Evolutionary conservation across 2,113 vertebrate genomes (phyloP), one percentile per base, ranked within the genome.

Genomic region (Ginglymostoma cirratum): DNA sequence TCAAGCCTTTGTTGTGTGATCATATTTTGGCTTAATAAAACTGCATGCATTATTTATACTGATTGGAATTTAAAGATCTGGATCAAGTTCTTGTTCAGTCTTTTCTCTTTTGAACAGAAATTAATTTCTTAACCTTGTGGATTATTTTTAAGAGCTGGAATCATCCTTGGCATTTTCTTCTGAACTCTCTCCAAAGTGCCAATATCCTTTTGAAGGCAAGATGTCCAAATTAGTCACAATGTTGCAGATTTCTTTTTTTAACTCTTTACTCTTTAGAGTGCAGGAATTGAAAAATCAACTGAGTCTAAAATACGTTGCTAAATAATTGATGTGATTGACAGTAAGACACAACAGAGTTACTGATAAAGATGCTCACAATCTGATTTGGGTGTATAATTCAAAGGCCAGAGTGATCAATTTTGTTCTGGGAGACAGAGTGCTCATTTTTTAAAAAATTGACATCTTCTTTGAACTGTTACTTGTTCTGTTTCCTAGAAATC

Each of bases 1-100:
- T 65, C 80, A 19, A 61, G 55, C 55, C 55, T 34, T n/a, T 52
- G 85, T 87, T 92, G 55, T 92, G 87, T 92, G 87, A 92, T 61
- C 55, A 92, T 34, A 7, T 65, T 92, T 89, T 92, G 65, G 34
- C 30, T 92, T 92, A 92, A 92, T 65, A 92, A 65, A 92, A 61
- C 52, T n/a, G 55, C 80, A 45, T 92, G 48, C 30, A 92, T 65
- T 92, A 65, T 92, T 92, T 65, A 92, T 92, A 61, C 87, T 65
- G 87, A 34, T 65, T 5, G 52, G 87, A 92, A 65, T 92, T 92
- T 65, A 61, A 92, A 92, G 55, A 65, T 92, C 55, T 92, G 52
- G 30, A 92, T 65, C 87, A 65, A 65, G 87, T 92, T 92, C 55
- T 55, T 65, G 87, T 15, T 92, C 87, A 65, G 87, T n/a, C 52